A percentile compares a stretch with the other conserved stretches of the same genome.
Conservation (phyloP, 2,888 invertebrate genomes). For the Drepanosiphum platanoidis region DNA sequence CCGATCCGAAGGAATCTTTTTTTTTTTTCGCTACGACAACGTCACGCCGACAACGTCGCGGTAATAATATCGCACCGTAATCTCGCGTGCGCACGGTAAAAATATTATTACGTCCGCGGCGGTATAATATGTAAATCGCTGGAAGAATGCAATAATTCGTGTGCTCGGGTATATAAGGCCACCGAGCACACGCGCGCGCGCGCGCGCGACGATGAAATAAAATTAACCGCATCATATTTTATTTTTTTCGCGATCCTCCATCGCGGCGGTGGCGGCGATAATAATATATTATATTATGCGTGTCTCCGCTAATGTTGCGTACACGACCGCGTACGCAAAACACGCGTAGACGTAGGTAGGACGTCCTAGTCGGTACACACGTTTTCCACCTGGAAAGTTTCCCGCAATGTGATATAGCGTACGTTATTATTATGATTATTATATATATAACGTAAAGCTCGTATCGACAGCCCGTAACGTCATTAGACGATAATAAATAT, state of each 20-base stretch:
- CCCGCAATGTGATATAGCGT: too few relatives aligned
- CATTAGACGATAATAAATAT: too few relatives aligned
- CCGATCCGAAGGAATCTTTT: too few relatives aligned
- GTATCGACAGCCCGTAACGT: too few relatives aligned
- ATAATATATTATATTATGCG: background rate
- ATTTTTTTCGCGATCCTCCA: background rate
- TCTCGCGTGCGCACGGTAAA: background rate
- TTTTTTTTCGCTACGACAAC: background rate
- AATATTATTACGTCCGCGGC: background rate
- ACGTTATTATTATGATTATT: too few relatives aligned
- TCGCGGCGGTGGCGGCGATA: background rate
- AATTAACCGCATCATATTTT: background rate
- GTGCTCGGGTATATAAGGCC: background rate
- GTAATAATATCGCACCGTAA: background rate
- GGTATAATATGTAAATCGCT: background rate
- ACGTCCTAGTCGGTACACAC: background rate
- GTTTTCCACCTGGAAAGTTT: background rate
- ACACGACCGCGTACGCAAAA: too few relatives aligned
- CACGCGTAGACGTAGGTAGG: too few relatives aligned
- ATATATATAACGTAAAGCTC: too few relatives aligned
- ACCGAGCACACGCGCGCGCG: constrained; percentile 2
- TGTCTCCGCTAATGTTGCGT: background rate
- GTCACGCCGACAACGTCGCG: background rate
- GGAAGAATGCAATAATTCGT: background rate
- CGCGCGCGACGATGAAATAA: background rate